phyloP scores from a whole-genome alignment of 2,113 vertebrate species.

The Elgaria multicarinata region DNA sequence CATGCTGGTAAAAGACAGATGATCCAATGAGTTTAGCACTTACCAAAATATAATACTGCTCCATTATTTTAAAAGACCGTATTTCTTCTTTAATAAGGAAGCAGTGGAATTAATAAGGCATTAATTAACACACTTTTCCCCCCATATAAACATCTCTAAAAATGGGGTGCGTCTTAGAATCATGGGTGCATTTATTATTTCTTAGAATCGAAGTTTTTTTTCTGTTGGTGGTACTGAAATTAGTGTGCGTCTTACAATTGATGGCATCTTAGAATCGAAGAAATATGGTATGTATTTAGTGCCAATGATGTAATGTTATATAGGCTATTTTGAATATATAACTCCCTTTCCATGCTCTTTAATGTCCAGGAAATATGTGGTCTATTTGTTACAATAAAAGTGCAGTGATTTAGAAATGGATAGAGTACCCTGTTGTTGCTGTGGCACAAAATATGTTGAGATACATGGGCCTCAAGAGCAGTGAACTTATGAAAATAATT shows the following conservation, averaged over 20 bases:
- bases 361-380: not conserved
- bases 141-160: too few species aligned
- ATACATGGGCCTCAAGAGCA: conserved; percentile 37
- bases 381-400: conserved; percentile 5
- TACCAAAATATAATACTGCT: not conserved
- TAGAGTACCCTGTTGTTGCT: conserved; percentile 36
- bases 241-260: too few species aligned
- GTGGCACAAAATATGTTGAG: not conserved
- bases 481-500: conserved; percentile 60
- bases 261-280: too few species aligned
- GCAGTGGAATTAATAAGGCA: too few species aligned
- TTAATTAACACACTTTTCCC: too few species aligned
- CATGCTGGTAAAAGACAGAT: not conserved
- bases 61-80: not conserved
- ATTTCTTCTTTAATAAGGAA: too few species aligned
- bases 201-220: too few species aligned
- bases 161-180: too few species aligned
- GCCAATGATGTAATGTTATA: not conserved
- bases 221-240: too few species aligned
- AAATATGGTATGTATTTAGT: not conserved
- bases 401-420: conserved; percentile 16
- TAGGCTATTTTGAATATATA: not conserved
- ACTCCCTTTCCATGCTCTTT: conserved; percentile 23
- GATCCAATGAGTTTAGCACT: too few species aligned
- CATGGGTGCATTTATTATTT: too few species aligned